phyloP scores from a whole-genome alignment of 2,888 invertebrate genomes.

The Sphaerophoria taeniata region DNA sequence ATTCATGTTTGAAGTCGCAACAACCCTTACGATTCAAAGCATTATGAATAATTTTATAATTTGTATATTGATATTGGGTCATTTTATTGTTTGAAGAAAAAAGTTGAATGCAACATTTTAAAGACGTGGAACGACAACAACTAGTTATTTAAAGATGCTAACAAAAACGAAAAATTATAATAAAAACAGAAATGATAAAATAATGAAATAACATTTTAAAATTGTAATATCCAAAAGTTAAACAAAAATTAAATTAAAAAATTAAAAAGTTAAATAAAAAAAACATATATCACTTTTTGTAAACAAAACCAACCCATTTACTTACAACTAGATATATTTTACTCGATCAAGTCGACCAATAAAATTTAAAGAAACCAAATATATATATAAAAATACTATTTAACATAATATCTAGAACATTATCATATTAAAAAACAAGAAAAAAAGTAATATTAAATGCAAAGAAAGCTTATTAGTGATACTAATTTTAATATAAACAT shows the following conservation, averaged over 20 bases:
- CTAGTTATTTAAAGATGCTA: no score
- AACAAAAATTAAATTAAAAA: constrained; percentile 23
- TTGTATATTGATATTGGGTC: no score
- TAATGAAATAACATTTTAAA: constrained; percentile 5
- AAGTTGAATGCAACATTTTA: no score
- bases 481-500: constrained; percentile 80
- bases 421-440: constrained; percentile 37
- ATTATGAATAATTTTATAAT: no score
- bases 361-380: constrained; percentile 22
- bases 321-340: constrained; percentile 26
- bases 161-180: no score
- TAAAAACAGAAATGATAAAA: no score
- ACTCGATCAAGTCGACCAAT: constrained; percentile 71
- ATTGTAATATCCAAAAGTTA: constrained; percentile 24
- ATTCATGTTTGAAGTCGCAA: no score
- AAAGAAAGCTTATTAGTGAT: constrained; percentile 82
- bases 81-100: no score
- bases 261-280: constrained; percentile 25
- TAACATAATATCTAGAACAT: constrained; percentile 20
- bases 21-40: no score
- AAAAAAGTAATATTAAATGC: constrained; percentile 54
- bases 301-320: constrained; percentile 31
- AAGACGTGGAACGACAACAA: no score
- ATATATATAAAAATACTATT: constrained; percentile 33
- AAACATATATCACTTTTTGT: constrained; percentile 38